These are phyloP conservation scores for Pemphigus obesinymphae DNA, from an alignment of 1,140 invertebrate genomes.

Conservation along the genomic window DNA sequence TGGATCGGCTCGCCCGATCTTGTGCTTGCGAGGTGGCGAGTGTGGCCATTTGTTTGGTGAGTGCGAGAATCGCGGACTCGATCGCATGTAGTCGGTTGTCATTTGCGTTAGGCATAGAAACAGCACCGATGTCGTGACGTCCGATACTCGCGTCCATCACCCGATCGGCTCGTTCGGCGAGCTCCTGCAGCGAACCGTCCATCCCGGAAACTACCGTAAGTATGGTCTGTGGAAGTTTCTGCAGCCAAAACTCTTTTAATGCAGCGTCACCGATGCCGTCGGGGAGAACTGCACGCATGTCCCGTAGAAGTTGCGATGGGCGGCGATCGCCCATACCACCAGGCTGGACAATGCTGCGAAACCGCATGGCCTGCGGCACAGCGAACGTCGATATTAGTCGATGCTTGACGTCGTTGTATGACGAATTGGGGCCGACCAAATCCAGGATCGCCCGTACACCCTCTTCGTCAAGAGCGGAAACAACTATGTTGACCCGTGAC, in stretches of 20 bases:
- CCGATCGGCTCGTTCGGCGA: constrained; percentile 43
- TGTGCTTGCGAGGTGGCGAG: not conserved
- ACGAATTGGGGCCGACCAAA: no score
- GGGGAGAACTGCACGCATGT: not conserved
- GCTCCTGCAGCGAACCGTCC: not conserved
- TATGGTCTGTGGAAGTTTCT: not conserved
- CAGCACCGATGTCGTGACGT: not conserved
- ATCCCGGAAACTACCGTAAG: not conserved
- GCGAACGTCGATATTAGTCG: no score
- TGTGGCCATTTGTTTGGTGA: not conserved
- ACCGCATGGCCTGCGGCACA: no score
- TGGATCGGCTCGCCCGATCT: no score
- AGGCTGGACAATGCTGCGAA: no score
- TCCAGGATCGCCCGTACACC: no score
- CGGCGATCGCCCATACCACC: no score
- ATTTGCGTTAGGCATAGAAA: not conserved
- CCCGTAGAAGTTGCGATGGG: no score
- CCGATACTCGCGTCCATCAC: not conserved
- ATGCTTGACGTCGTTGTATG: no score
- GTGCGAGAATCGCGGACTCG: not conserved
- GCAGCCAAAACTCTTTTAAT: not conserved
- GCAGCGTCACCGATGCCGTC: not conserved
- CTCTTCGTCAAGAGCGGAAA: no score
- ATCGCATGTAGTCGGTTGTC: not conserved
- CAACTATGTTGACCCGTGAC: no score